These are phyloP conservation scores for Antidorcas marsupialis DNA, from an alignment of 2,113 vertebrate genomes.

Conservation along the genomic window DNA sequence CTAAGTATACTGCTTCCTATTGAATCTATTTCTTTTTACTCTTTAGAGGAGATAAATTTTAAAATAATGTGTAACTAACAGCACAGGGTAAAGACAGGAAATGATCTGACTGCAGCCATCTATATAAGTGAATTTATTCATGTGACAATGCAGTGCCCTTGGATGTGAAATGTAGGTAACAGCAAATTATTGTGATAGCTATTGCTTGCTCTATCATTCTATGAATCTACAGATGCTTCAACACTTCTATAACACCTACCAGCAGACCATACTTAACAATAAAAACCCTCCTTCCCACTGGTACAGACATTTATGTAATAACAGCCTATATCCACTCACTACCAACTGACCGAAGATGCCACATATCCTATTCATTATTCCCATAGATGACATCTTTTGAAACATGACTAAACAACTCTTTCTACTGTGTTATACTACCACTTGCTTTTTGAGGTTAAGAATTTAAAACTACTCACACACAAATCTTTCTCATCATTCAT, in stretches of 20 bases:
- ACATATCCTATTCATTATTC: neutral
- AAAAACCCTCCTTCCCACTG: neutral
- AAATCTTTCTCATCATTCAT: neutral
- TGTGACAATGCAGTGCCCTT: neutral
- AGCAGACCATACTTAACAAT: neutral
- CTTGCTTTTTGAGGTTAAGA: conserved; percentile 1
- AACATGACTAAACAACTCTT: neutral
- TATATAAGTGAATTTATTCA: neutral
- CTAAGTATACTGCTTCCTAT: neutral
- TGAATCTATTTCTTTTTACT: neutral
- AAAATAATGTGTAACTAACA: neutral
- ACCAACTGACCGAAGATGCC: neutral
- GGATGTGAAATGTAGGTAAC: neutral
- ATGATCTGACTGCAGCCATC: neutral
- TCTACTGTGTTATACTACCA: neutral
- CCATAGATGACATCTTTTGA: neutral
- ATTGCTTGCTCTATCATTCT: neutral
- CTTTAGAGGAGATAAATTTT: neutral
- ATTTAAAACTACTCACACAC: neutral
- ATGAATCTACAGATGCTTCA: neutral
- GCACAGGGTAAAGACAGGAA: neutral
- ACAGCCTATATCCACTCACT: neutral
- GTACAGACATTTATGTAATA: neutral
- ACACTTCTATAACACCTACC: neutral
- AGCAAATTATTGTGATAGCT: neutral